Conservation (phyloP, 30 jellyfish, hydroid and myxozoan genomes). For the Aurelia aurita region DNA sequence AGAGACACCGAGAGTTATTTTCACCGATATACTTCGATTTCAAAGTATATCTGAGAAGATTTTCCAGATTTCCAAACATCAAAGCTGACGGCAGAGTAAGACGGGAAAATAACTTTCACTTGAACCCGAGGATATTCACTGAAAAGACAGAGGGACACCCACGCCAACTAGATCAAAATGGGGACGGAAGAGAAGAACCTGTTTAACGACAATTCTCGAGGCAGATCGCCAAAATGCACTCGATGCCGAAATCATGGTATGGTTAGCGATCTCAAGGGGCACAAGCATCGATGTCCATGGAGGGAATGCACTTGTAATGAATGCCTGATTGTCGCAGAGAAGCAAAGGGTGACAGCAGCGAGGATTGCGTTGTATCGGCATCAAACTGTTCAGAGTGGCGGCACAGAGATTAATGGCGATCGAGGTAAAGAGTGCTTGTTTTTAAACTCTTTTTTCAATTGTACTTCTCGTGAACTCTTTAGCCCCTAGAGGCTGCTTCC, state of each 20-base stretch:
- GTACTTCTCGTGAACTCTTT: too few relatives aligned
- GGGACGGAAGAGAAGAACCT: conserved; percentile 40
- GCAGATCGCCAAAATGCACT: conserved; percentile 93
- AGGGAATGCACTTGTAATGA: conserved; percentile 84
- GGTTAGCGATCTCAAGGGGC: conserved; percentile 92
- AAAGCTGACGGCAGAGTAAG: too few relatives aligned
- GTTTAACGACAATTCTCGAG: conserved; percentile 55
- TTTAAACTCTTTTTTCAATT: too few relatives aligned
- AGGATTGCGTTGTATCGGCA: conserved; percentile 93
- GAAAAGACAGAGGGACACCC: too few relatives aligned
- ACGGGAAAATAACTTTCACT: too few relatives aligned
- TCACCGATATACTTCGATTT: too few relatives aligned
- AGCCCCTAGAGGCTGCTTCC: too few relatives aligned
- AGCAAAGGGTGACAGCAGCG: conserved; percentile 93
- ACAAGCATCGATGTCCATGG: conserved; percentile 93
- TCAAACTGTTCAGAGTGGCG: conserved; percentile 43
- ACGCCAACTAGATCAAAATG: neutral
- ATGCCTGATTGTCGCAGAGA: conserved; percentile 85
- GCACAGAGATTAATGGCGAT: neutral
- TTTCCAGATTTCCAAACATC: too few relatives aligned
- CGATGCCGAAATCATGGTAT: conserved; percentile 97
- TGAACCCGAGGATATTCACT: too few relatives aligned
- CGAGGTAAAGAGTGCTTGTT: neutral
- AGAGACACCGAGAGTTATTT: too few relatives aligned
- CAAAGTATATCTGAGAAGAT: too few relatives aligned